A percentile compares a stretch with the other conserved stretches of the same genome.
phyloP scores from a whole-genome alignment of 2,797 vertebrate genomes.

The Phataginus tricuspis region DNA sequence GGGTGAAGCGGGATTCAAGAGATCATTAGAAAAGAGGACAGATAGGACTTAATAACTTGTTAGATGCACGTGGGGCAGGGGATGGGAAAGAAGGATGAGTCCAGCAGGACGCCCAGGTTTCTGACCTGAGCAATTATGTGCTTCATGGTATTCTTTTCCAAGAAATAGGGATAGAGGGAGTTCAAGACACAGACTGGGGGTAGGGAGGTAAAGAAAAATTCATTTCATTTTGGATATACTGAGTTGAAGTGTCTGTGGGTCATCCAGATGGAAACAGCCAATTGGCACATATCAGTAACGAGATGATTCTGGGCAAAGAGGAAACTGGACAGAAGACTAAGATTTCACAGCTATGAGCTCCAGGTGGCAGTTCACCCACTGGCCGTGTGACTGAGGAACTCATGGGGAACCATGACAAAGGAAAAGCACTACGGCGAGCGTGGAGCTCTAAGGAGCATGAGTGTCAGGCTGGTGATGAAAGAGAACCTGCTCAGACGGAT shows the following conservation, averaged over 20 bases:
- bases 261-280: neutral
- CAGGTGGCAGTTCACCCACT: neutral
- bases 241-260: neutral
- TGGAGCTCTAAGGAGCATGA: neutral
- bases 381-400: neutral
- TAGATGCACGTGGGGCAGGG: rapidly evolving
- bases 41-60: neutral
- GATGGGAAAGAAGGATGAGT: neutral
- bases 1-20: neutral
- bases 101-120: neutral
- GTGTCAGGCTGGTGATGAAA: neutral
- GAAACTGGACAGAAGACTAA: neutral
- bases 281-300: neutral
- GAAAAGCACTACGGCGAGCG: neutral
- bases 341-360: neutral
- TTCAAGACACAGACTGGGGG: neutral
- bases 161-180: neutral
- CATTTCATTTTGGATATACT: neutral
- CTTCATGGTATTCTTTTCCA: neutral
- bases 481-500: neutral
- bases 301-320: neutral
- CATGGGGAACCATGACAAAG: neutral
- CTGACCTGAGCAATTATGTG: neutral
- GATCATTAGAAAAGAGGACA: neutral
- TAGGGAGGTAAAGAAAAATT: neutral